These are phyloP conservation scores for Cinara cedri DNA, from an alignment of 2,888 invertebrate genomes.

Conservation along the genomic window DNA sequence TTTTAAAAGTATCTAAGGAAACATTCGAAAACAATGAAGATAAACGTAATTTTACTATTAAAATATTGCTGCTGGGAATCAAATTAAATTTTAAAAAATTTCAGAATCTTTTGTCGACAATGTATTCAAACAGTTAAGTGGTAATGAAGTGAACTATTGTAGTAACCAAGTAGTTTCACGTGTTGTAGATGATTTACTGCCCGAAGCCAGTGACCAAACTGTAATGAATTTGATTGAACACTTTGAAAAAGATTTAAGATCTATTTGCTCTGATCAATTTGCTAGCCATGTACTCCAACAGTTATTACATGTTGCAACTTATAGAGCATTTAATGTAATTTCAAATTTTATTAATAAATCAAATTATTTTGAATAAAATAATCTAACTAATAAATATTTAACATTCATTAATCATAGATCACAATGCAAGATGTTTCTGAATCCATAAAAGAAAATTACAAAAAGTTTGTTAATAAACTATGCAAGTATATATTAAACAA, in stretches of 20 bases:
- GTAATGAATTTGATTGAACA: slow-evolving; percentile 71
- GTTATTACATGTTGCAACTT: slow-evolving; percentile 68
- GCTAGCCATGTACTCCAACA: slow-evolving; percentile 81
- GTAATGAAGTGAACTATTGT: slow-evolving; percentile 74
- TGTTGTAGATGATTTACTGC: slow-evolving; percentile 77
- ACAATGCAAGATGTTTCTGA: not conserved
- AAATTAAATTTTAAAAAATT: slow-evolving; percentile 60
- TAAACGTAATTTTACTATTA: slow-evolving; percentile 54
- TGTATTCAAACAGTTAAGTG: slow-evolving; percentile 74
- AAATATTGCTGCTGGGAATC: not conserved
- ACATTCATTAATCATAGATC: not conserved
- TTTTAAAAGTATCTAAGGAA: slow-evolving; percentile 57
- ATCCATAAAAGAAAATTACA: slow-evolving; percentile 18
- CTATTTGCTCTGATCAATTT: slow-evolving; percentile 76
- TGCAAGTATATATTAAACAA: slow-evolving; percentile 81
- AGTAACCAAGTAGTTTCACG: slow-evolving; percentile 83
- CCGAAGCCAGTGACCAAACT: slow-evolving; percentile 70
- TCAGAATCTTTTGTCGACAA: slow-evolving; percentile 75
- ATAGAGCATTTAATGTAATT: slow-evolving; percentile 64
- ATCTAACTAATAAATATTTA: not conserved
- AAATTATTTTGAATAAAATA: not conserved
- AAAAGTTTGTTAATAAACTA: slow-evolving; percentile 72
- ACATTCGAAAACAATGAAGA: slow-evolving; percentile 56
- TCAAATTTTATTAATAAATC: not conserved
- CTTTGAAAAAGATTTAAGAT: slow-evolving; percentile 72